Evolutionary conservation across 2,888 invertebrate species (phyloP), one percentile per base, ranked within the genome.

Genomic region (Drosophila lacicola): DNA sequence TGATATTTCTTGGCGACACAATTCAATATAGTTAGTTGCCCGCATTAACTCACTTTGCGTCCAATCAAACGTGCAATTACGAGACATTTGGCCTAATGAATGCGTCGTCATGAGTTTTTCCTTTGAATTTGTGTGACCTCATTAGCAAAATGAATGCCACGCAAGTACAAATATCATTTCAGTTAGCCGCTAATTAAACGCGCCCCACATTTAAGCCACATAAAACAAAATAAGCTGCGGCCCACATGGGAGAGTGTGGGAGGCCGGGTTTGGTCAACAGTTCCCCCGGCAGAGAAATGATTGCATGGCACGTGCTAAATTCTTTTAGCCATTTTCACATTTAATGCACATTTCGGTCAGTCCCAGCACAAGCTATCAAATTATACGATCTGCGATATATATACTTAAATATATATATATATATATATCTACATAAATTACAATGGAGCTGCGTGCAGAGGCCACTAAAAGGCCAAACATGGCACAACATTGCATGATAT

Each of bases 261-360:
- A n/a, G 9, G 19, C 11, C 17, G 14, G 21, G 8, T 14, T 9
- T 6, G 44, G 46, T n/a, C 25, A 56, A 56, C 11, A 34, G 13
- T 10, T 33, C 5, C 46, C 39, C 46, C 34, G 46, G 21, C 65
- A n/a, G 34, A 6, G 36, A 47, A 50, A 71, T 82, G 75, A 82
- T 88, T 82, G 88, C 86, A 76, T 36, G 74, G 65, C 70, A 67
- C 69, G 80, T 82, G 82, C 69, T 88, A 79, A 82, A 88, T 82
- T 82, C 82, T 81, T 87, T 68, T 19, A 60, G 54, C 63, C 63
- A 46, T 61, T 74, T 53, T 46, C 47, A 60, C 81, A 87, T 84
- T 82, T 74, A 84, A 81, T 87, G 84, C 84, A 87, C 60, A 78
- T 79, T 79, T 66, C 56, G 84, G 80, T 64, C 81, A 83, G 84